Base-by-base conservation (phyloP, 2,888 invertebrate genomes). In the Timandra comae region DNA sequence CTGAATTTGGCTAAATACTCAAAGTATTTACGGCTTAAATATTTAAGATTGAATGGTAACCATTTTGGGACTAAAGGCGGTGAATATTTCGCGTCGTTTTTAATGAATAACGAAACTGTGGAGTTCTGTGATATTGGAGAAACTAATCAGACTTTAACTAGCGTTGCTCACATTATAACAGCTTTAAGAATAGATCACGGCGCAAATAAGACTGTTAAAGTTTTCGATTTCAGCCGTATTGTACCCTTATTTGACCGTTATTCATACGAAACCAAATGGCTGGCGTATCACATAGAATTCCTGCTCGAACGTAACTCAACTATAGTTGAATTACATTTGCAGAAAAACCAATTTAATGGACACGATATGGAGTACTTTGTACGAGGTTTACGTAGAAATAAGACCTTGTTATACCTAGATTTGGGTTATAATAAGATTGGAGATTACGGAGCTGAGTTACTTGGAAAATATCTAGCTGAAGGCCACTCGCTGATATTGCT, bases 371-470 rank as follows among this genome's bases (percentile, higher is more conserved):
- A 89, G 43, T 79, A 79, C 34, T 65, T 91, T 35, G 56, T 82
- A 3, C 55, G 78, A 26, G 89, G 90, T 3, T 65, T 90, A 27
- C 57, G 67, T 7, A 46, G 52, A 1, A 91, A 91, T 49, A 68
- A 56, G 1, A 80, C 86, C 0, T 52, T 91, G n/a, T 45, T 84
- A 9, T 75, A 89, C 31, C 58, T 91, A 13, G 89, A 91, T 68
- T 58, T 91, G 7, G 86, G 82, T 0, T 88, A 74, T 35, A 91
- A 91, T 44, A 81, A 72, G 41, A 87, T 91, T 8, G 89, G 88
- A 0, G 88, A 90, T 56, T 75, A 87, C 28, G 91, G 91, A 0
- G 72, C 84, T 0, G 86, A 88, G 38, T 46, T 86, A 30, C 36
- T 91, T 10, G 81, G 79, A 0, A 69, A 81, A 39, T 90, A 89